Percentiles rank a stretch among this genome's conserved stretches.
Conservation (phyloP, 2,888 invertebrate genomes). For the Cerastis leucographa region DNA sequence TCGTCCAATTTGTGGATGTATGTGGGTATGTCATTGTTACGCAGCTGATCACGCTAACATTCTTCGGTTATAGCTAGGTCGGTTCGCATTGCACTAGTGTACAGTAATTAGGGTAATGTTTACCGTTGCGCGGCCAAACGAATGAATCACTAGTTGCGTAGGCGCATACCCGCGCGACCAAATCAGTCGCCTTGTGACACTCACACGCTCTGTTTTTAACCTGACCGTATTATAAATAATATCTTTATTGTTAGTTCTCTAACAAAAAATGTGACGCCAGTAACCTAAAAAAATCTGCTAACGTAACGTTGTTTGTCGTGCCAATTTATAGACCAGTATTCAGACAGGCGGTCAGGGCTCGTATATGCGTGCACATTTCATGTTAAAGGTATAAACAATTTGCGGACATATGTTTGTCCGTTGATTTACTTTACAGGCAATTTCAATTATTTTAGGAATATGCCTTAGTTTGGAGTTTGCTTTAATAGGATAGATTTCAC, state of each 20-base stretch:
- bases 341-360: slow-evolving; percentile 12
- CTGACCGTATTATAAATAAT: slow-evolving; percentile 76
- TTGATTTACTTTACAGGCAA: not conserved
- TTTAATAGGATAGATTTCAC: too few relatives aligned
- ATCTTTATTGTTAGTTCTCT: slow-evolving; percentile 70
- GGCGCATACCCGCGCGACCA: slow-evolving; percentile 81
- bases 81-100: slow-evolving; percentile 74
- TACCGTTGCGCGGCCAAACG: slow-evolving; percentile 85
- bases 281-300: slow-evolving; percentile 65
- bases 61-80: slow-evolving; percentile 62
- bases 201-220: slow-evolving; percentile 79
- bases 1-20: slow-evolving; percentile 22
- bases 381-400: slow-evolving; percentile 19
- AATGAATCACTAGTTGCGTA: slow-evolving; percentile 87
- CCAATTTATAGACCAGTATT: slow-evolving; percentile 45
- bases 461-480: too few relatives aligned
- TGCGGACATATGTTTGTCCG: slow-evolving; percentile 1
- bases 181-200: slow-evolving; percentile 82
- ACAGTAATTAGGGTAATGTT: slow-evolving; percentile 86
- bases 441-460: slow-evolving; percentile 30
- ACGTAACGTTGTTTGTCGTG: slow-evolving; percentile 52
- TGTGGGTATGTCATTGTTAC: slow-evolving; percentile 52
- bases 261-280: slow-evolving; percentile 70
- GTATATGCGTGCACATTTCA: slow-evolving; percentile 25
- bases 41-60: slow-evolving; percentile 53